A percentile compares a stretch with the other conserved stretches of the same genome.
These are phyloP conservation scores for Epinephelus malabaricus DNA, from an alignment of 2,797 vertebrate species.

Conservation along the genomic window DNA sequence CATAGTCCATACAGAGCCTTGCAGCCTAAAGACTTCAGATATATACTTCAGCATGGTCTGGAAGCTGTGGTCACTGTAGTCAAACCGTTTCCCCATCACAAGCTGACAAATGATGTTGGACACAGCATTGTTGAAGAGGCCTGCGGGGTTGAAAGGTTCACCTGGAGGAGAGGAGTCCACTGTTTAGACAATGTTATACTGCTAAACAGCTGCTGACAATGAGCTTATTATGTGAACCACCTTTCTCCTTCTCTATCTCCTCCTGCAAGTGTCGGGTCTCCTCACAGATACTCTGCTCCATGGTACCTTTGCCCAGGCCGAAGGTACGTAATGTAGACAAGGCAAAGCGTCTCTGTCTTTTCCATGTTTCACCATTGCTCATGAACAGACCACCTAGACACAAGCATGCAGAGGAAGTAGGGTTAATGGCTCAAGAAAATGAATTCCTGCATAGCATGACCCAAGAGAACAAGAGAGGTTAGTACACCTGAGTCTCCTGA, in stretches of 20 bases:
- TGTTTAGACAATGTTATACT: background rate
- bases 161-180: constrained; percentile 54
- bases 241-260: constrained; percentile 72
- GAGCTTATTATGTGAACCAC: constrained; percentile 33
- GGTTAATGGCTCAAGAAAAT: background rate
- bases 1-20: too few relatives aligned
- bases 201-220: background rate
- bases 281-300: constrained; percentile 75
- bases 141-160: constrained; percentile 63
- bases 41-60: constrained; percentile 67
- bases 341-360: constrained; percentile 63
- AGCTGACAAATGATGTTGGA: constrained; percentile 83
- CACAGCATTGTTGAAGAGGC: constrained; percentile 75
- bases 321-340: too few relatives aligned
- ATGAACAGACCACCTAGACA: constrained; percentile 8
- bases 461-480: background rate
- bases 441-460: background rate
- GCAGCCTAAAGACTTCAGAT: constrained; percentile 2
- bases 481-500: background rate
- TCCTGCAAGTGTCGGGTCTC: constrained; percentile 71
- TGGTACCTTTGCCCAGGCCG: constrained; percentile 1
- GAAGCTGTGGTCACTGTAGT: constrained; percentile 76
- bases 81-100: constrained; percentile 80
- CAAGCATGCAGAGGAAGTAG: background rate
- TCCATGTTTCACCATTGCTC: constrained; percentile 78